These are phyloP conservation scores for Sphenopsis melanotis DNA, from an alignment of 2,797 vertebrate genomes.

Conservation along the genomic window DNA sequence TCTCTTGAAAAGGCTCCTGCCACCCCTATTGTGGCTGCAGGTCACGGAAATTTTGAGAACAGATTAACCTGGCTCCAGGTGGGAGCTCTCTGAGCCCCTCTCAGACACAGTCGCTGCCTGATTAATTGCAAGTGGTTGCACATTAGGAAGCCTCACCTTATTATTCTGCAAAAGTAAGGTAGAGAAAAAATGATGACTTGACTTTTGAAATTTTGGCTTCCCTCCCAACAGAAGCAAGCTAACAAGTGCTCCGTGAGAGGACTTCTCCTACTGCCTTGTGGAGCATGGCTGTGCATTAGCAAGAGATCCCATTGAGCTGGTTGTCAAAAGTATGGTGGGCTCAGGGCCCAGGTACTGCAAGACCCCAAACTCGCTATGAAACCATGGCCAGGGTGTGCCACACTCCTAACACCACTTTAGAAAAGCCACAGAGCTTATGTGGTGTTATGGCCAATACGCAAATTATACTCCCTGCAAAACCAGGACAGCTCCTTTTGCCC, in stretches of 20 bases:
- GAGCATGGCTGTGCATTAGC: neutral
- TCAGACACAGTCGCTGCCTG: neutral
- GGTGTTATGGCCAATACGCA: neutral
- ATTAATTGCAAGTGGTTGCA: neutral
- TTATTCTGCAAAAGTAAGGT: neutral
- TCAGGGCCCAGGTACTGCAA: neutral
- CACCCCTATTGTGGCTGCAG: neutral
- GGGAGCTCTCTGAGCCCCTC: neutral
- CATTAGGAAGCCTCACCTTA: neutral
- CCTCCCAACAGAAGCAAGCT: neutral
- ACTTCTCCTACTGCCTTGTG: neutral
- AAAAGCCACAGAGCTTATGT: neutral
- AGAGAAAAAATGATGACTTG: neutral
- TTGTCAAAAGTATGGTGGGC: neutral
- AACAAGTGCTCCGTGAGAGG: fast-evolving
- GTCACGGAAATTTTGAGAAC: neutral
- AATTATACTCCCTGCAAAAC: neutral
- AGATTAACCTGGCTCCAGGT: neutral
- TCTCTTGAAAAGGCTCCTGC: neutral
- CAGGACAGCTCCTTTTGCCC: neutral
- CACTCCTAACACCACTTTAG: neutral
- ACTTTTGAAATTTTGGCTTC: neutral
- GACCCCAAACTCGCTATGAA: neutral
- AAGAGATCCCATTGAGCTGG: neutral
- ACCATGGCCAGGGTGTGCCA: neutral